These are phyloP conservation scores for Galemys pyrenaicus DNA, from an alignment of 2,113 vertebrate genomes.

Conservation along the genomic window DNA sequence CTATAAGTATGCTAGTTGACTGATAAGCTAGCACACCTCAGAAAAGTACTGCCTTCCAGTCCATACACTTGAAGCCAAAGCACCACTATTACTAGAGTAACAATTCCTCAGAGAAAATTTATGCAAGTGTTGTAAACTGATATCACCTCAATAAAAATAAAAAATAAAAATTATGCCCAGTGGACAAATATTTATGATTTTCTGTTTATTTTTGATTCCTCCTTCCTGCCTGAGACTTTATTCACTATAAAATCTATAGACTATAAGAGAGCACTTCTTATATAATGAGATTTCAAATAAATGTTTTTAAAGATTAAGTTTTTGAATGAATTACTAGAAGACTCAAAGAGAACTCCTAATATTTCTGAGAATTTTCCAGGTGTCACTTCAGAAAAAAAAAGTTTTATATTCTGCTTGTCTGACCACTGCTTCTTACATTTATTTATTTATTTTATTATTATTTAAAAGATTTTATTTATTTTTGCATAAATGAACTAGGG, in stretches of 20 bases:
- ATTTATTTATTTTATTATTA: too few species aligned
- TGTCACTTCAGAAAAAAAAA: not conserved
- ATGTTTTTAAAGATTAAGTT: not conserved
- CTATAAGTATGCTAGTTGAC: not conserved
- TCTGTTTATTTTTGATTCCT: not conserved
- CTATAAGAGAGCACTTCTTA: not conserved
- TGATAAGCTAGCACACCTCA: not conserved
- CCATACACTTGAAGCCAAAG: not conserved
- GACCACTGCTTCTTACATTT: not conserved
- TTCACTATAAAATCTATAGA: not conserved
- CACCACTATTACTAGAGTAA: not conserved
- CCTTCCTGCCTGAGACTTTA: not conserved
- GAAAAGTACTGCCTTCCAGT: rapidly evolving
- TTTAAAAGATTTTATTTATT: too few species aligned
- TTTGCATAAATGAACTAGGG: too few species aligned
- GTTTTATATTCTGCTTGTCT: not conserved
- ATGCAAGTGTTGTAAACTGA: not conserved
- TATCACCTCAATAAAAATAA: too few species aligned
- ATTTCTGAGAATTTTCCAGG: not conserved
- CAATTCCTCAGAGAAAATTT: not conserved
- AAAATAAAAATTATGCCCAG: not conserved
- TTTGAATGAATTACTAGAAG: not conserved
- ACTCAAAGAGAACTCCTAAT: not conserved
- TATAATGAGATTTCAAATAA: not conserved
- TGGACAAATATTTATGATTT: not conserved